phyloP scores from a whole-genome alignment of 2,888 invertebrate species.

The Cheilosia impressa region DNA sequence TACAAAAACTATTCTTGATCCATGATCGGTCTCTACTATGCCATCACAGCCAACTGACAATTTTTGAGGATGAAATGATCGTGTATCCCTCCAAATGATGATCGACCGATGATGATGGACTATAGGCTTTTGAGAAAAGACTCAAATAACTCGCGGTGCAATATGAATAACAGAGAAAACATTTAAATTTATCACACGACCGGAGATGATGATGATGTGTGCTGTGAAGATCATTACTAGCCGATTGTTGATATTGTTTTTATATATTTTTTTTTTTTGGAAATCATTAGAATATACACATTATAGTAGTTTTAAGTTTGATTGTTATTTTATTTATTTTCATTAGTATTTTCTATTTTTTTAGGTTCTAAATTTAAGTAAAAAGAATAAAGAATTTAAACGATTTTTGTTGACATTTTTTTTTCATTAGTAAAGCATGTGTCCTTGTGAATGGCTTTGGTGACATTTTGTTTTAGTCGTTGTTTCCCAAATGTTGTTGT shows the following conservation, averaged over 20 bases:
- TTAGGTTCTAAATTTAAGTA: conserved; percentile 10
- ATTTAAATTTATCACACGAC: conserved; percentile 45
- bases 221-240: conserved; percentile 41
- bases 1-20: conserved; percentile 30
- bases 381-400: conserved; percentile 34
- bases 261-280: neutral
- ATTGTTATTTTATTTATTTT: conserved; percentile 67
- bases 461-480: conserved; percentile 18
- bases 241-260: conserved; percentile 45
- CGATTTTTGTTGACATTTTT: neutral
- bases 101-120: neutral
- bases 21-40: conserved; percentile 19
- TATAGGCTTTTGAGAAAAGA: conserved; percentile 27
- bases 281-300: conserved; percentile 27
- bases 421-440: conserved; percentile 22
- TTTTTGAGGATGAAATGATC: conserved; percentile 54
- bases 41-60: conserved; percentile 49
- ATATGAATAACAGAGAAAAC: conserved; percentile 14
- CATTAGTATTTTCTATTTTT: conserved; percentile 70
- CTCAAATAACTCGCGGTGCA: conserved; percentile 61
- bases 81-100: conserved; percentile 42
- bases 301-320: conserved; percentile 50
- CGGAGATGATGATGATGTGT: conserved; percentile 39
- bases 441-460: conserved; percentile 16
- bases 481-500: neutral